phyloP scores from a whole-genome alignment of 2,888 invertebrate species.

The Galerucella calmariensis region DNA sequence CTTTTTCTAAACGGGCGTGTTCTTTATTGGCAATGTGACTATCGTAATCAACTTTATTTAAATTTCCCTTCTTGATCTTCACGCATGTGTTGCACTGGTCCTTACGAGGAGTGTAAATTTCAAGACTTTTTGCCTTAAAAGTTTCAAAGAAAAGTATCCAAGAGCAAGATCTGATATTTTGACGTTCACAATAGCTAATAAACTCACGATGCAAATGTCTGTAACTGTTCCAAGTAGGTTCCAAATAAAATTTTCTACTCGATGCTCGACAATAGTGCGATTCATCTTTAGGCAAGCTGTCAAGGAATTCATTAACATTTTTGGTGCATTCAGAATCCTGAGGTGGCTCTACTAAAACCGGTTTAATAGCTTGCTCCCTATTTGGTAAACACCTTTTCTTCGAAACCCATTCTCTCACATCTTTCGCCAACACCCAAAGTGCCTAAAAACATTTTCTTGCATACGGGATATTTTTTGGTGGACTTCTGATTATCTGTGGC shows the following conservation, averaged over 20 bases:
- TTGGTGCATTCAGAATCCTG: neutral
- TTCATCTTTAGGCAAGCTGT: neutral
- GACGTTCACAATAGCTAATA: neutral
- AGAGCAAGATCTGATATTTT: neutral
- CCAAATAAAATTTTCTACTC: neutral
- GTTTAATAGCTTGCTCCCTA: too few relatives aligned
- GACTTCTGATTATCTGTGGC: too few relatives aligned
- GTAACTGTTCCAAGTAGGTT: neutral
- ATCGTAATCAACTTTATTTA: constrained; percentile 28
- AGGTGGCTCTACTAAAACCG: too few relatives aligned
- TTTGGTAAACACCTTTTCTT: too few relatives aligned
- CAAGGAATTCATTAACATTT: neutral
- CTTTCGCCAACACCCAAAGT: too few relatives aligned
- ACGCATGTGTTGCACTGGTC: neutral
- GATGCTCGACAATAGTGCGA: neutral
- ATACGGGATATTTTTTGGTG: too few relatives aligned
- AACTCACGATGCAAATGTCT: constrained; percentile 1
- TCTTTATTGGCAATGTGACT: constrained; percentile 30
- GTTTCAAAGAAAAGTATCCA: neutral
- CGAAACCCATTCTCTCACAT: too few relatives aligned
- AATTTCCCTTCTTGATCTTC: constrained; percentile 19
- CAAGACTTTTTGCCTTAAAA: neutral
- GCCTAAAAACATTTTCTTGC: too few relatives aligned
- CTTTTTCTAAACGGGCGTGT: constrained; percentile 37
- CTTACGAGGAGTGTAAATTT: constrained; percentile 2